Evolutionary conservation across 1,140 invertebrate species (phyloP), one percentile per base, ranked within the genome.

Genomic region (Heliconius melpomene): DNA sequence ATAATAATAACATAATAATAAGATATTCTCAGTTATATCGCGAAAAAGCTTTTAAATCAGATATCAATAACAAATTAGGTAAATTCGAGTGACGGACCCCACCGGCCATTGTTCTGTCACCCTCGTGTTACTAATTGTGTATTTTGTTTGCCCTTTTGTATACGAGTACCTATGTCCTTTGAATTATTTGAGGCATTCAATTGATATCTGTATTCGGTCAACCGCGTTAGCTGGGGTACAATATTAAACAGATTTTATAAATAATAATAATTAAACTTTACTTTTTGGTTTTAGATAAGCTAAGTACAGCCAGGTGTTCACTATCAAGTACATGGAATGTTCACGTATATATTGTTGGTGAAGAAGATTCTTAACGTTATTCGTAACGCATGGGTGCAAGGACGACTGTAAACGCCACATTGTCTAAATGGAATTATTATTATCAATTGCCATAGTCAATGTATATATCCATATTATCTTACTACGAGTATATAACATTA

Each of bases 21-120:
- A 40, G 5, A 18, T 52, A 52, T 52, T 1, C 16, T 52, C 16
- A 46, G 5, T 46, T 46, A 46, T 16, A 46, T 46, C 3, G 40
- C 40, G 40, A 46, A 46, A 46, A 46, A 46, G 13, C 26, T 66
- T 66, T 29, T 13, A 66, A 80, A 75, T 78, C 80, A 88, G 87
- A 85, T 87, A 88, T 86, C 87, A 86, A 87, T 89, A 90, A 91
- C 89, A 89, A 92, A 90, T 92, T 91, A 91, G 90, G 78, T 79
- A 75, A 72, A 40, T 23, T 57, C 79, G 74, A 87, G 84, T 83
- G 86, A 36, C 85, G 84, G 86, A 82, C 85, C 83, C 82, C 76
- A 83, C 77, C 82, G 79, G 81, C 86, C 82, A 90, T 91, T 91
- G 86, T 91, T 76, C 73, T 83, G 79, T 77, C 82, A 83, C 86